phyloP scores from a whole-genome alignment of 2,113 vertebrate species.

The Sinocyclocheilus anophthalmus region DNA sequence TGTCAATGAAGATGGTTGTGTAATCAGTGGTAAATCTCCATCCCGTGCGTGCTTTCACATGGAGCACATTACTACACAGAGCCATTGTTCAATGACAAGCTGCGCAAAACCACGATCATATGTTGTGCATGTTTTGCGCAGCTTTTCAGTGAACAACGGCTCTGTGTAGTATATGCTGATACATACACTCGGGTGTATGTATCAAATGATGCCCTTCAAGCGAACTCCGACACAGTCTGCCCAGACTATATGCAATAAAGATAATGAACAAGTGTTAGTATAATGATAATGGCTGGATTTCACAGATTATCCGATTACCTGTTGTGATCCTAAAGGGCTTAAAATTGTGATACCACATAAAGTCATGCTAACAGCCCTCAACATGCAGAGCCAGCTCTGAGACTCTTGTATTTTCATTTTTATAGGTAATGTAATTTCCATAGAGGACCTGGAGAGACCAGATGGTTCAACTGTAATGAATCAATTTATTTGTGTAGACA shows the following conservation, averaged over 20 bases:
- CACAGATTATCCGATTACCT: slow-evolving; percentile 45
- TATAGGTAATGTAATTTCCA: slow-evolving; percentile 26
- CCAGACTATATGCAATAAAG: slow-evolving; percentile 38
- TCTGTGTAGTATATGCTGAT: too few species aligned
- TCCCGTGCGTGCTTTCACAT: too few species aligned
- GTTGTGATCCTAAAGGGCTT: slow-evolving; percentile 48
- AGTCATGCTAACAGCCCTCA: slow-evolving; percentile 41
- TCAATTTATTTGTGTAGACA: slow-evolving; percentile 35
- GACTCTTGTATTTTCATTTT: slow-evolving; percentile 39
- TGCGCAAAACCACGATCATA: too few species aligned
- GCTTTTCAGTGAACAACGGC: too few species aligned
- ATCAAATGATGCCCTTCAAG: slow-evolving; percentile 5
- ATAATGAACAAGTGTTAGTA: slow-evolving; percentile 41
- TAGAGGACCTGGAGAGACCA: slow-evolving; percentile 30
- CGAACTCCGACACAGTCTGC: not conserved
- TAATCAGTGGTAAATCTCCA: too few species aligned
- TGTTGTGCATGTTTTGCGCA: too few species aligned
- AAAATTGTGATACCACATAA: slow-evolving; percentile 42
- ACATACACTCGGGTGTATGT: not conserved
- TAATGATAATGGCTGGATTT: slow-evolving; percentile 50
- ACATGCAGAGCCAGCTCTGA: slow-evolving; percentile 25
- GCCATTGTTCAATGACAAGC: too few species aligned
- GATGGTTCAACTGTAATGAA: slow-evolving; percentile 41
- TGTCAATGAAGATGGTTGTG: too few species aligned
- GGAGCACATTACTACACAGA: too few species aligned